These are phyloP conservation scores for Desoria tigrina DNA, from an alignment of 2,888 invertebrate species.

Conservation along the genomic window DNA sequence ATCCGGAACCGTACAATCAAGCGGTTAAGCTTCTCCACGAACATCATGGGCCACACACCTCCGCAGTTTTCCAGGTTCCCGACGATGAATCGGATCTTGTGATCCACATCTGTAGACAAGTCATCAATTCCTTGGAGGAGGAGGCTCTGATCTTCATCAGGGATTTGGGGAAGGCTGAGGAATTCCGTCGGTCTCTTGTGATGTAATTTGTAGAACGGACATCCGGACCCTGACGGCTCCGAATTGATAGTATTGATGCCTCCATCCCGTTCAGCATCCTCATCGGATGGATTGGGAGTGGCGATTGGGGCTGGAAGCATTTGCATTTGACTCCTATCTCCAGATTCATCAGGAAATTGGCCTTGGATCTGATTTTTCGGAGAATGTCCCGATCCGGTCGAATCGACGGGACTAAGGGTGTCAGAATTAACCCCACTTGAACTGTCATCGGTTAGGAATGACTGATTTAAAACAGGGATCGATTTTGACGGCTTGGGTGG, in stretches of 20 bases:
- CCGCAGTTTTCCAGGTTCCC: not conserved
- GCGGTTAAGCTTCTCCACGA: conserved; percentile 10
- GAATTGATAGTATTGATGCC: not conserved
- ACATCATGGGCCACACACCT: not conserved
- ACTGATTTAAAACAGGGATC: too few species aligned
- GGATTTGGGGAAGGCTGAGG: not conserved
- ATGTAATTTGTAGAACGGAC: conserved; percentile 10
- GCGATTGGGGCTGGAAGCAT: too few species aligned
- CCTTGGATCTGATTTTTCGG: too few species aligned
- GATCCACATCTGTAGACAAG: not conserved
- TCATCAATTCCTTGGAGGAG: not conserved
- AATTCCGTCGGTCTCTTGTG: not conserved
- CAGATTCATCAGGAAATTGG: not conserved
- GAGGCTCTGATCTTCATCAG: not conserved
- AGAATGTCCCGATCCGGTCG: too few species aligned
- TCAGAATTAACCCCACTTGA: too few species aligned
- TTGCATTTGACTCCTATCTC: not conserved
- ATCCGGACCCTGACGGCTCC: not conserved
- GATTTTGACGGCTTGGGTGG: too few species aligned
- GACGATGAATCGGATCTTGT: not conserved
- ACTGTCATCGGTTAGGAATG: too few species aligned
- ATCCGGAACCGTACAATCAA: not conserved
- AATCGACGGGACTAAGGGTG: too few species aligned
- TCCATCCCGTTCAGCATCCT: too few species aligned
- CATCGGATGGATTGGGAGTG: too few species aligned